Evolutionary conservation across 2,797 vertebrate genomes (phyloP).

Genomic region (Oreonectes daqikongensis): DNA sequence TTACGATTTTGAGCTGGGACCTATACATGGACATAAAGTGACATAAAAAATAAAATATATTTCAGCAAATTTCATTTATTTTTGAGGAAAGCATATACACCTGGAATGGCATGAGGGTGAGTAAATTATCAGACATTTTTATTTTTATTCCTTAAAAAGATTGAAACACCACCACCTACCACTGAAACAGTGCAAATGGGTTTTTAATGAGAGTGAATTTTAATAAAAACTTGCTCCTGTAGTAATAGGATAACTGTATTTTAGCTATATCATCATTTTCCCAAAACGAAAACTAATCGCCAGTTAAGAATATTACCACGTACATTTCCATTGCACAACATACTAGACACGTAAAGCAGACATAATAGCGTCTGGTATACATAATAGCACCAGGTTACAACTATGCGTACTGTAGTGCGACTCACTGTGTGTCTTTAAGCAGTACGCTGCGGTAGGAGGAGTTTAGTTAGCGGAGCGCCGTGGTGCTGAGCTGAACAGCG

Average conservation of each 20-base stretch:
- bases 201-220: not conserved
- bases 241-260: not conserved
- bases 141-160: not conserved
- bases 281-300: not conserved
- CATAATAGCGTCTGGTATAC: not conserved
- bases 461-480: conserved; percentile 70
- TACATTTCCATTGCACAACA: not conserved
- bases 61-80: too few relatives aligned
- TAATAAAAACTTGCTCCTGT: not conserved
- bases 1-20: too few relatives aligned
- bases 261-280: too few relatives aligned
- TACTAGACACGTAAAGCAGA: not conserved
- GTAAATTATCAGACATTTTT: not conserved
- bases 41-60: too few relatives aligned
- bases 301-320: not conserved
- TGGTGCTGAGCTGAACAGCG: conserved; percentile 78
- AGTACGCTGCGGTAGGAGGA: conserved; percentile 73
- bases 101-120: too few relatives aligned
- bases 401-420: conserved; percentile 45
- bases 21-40: too few relatives aligned
- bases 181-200: too few relatives aligned
- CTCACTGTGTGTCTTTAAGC: conserved; percentile 69
- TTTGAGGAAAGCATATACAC: too few relatives aligned
- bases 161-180: too few relatives aligned
- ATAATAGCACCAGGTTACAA: not conserved